Evolutionary conservation across 2,113 vertebrate species (phyloP).

Genomic region (Ochotona princeps): DNA sequence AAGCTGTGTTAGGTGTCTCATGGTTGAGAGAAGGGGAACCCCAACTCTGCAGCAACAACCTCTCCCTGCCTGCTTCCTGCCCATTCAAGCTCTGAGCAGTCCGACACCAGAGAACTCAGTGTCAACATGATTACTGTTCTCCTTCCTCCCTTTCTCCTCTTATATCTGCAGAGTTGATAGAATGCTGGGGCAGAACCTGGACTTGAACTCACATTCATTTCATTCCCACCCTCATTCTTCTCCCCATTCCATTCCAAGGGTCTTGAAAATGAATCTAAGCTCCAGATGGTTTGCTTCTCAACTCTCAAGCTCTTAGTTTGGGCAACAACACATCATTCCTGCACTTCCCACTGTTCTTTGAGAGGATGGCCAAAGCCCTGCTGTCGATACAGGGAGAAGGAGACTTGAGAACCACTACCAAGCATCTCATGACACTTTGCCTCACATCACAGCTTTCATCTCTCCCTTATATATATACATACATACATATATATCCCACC

Average conservation of each 20-base stretch:
- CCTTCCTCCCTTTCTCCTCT: neutral
- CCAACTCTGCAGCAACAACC: neutral
- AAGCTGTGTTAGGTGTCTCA: neutral
- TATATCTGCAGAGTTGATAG: neutral
- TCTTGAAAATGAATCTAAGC: neutral
- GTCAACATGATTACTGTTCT: neutral
- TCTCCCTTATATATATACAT: neutral
- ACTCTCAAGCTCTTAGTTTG: neutral
- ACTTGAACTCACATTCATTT: neutral
- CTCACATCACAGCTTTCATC: neutral
- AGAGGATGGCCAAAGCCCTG: neutral
- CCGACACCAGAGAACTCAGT: neutral
- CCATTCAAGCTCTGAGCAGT: neutral
- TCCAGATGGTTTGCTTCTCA: neutral
- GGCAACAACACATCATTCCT: neutral
- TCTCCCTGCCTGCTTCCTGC: neutral
- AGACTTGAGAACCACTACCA: neutral
- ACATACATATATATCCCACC: too few relatives aligned
- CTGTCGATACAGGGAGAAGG: neutral
- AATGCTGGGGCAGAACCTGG: neutral
- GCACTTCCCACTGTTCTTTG: neutral
- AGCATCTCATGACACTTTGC: neutral
- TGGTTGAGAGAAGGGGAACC: neutral
- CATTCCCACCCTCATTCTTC: neutral
- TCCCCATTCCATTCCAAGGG: neutral